Conservation (phyloP, 2,113 vertebrate species). For the Meriones unguiculatus region DNA sequence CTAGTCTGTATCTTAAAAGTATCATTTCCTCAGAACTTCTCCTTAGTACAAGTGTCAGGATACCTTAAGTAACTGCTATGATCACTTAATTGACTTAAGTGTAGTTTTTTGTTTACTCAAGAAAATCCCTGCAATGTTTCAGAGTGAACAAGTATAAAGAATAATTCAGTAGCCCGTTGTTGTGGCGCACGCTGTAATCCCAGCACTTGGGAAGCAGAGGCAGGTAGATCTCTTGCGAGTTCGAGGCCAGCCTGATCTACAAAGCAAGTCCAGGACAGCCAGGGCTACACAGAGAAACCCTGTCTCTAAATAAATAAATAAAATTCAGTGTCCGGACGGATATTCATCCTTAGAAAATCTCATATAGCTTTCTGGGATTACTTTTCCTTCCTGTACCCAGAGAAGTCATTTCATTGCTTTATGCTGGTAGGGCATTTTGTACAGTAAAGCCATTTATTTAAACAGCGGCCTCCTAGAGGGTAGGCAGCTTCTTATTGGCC, state of each 20-base stretch:
- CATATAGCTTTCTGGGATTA: not conserved
- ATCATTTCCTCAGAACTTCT: slow-evolving; percentile 47
- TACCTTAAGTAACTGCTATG: slow-evolving; percentile 17
- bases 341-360: slow-evolving; percentile 6
- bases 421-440: slow-evolving; percentile 23
- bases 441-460: not conserved
- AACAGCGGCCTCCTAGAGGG: not conserved
- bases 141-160: not conserved
- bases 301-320: too few relatives aligned
- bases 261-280: too few relatives aligned
- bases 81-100: slow-evolving; percentile 31
- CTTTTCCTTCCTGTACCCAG: not conserved
- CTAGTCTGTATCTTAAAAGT: slow-evolving; percentile 8
- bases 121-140: not conserved
- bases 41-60: not conserved
- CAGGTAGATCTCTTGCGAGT: too few relatives aligned
- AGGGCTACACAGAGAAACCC: too few relatives aligned
- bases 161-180: not conserved
- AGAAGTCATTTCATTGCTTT: not conserved
- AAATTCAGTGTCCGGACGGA: not conserved
- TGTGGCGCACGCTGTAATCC: too few relatives aligned
- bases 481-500: not conserved
- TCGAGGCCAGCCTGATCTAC: too few relatives aligned
- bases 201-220: too few relatives aligned
- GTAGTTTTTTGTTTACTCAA: not conserved